Base-by-base conservation (phyloP, 2,888 invertebrate species). In the Helicoverpa assulta region DNA sequence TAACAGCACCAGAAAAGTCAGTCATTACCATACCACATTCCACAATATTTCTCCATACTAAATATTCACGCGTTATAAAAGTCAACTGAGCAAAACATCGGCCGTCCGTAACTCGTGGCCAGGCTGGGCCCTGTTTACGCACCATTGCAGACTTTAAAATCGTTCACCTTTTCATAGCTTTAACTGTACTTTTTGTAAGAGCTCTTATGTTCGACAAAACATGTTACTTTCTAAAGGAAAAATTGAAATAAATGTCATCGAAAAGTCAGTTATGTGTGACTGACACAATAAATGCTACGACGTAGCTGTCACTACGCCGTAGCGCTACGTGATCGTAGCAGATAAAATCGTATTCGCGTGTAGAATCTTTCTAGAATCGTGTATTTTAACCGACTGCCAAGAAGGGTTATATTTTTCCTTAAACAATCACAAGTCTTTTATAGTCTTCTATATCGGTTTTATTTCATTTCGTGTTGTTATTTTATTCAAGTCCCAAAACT, bases 21-120 rank as follows among this genome's bases (percentile, higher is more conserved):
- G 67, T 62, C 40, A 59, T 65, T 75, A 53, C 40, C 55, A 69
- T 62, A 51, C 37, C 53, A 63, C 57, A 53, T n/a, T 50, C 29
- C 37, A 47, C 53, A 56, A 66, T 72, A 68, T 76, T 72, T 78
- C 64, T 61, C 33, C 56, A 37, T 55, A 61, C 60, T 77, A 70
- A 76, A 69, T 67, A 65, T 73, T 56, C 75, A 80, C 68, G 77
- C 74, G 71, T 72, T 72, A 72, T 82, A 79, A 82, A 83, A 83
- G 57, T 65, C 74, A 82, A 83, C 77, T 73, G 81, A 60, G 74
- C 82, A 74, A 37, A 61, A 79, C 77, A 73, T 47, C 16, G 74
- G 54, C 19, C 40, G 72, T 76, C 33, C 71, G 76, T 81, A 82
- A 83, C 79, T 83, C 74, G 64, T 54, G 19, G 55, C 19, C 52